Evolutionary conservation across 2,888 invertebrate species (phyloP), one percentile per base, ranked within the genome.

Genomic region (Lymantria monacha): DNA sequence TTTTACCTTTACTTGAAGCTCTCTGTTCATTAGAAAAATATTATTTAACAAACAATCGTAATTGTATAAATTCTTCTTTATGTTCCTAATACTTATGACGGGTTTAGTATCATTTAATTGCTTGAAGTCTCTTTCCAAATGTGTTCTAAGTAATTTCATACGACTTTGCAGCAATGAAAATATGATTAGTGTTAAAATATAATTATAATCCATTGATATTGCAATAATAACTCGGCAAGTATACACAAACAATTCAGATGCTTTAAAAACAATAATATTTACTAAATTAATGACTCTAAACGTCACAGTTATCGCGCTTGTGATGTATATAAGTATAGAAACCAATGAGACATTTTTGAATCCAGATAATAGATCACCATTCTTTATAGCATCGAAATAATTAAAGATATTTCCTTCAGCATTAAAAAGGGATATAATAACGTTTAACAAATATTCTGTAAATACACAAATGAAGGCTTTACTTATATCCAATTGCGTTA

Each of bases 1-100:
- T 40, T n/a, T 30, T 33, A 51, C 54, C 47, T 22, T 30, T 12
- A 14, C 45, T 14, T 54, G 54, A 2, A 54, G 13, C 12, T 42
- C 12, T 8, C 10, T 10, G 8, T 54, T 9, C 5, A 48, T 36
- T 2, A 31, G 31, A 9, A 40, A 12, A 33, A 54, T n/a, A 37
- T 43, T 44, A 30, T 54, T 50, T 12, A 54, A 31, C 31, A 54
- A 42, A 40, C 42, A 12, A 10, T 54, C 38, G 13, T 54, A 54
- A n/a, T 44, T 45, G 2, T 45, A 38, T 12, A 51, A 30, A 48
- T 14, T 12, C 22, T 42, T 46, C 31, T 46, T 55, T 1, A 41
- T 42, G 5, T 46, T 36, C 14, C 22, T 42, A n/a, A 50, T 9
- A 30, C 36, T 30, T 5, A 9, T 1, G 3, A 7, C 11, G 13